phyloP scores from a whole-genome alignment of 2,888 invertebrate species.

The Autographa pulchrina region DNA sequence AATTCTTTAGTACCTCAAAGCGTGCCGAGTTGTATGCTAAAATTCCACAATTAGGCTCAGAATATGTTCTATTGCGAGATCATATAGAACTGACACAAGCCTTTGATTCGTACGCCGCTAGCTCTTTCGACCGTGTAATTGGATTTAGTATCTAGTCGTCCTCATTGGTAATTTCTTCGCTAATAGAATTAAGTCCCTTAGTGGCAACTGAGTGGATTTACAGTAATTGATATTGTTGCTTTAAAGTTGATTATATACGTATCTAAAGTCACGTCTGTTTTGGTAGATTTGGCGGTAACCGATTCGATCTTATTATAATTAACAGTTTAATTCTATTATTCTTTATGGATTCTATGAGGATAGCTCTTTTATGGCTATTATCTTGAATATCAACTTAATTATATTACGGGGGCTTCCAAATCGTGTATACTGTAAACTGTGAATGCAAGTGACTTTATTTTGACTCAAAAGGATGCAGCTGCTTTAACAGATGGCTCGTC shows the following conservation, averaged over 20 bases:
- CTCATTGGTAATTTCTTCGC: constrained; percentile 30
- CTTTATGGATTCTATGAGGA: neutral
- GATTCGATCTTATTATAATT: neutral
- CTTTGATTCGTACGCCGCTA: constrained; percentile 29
- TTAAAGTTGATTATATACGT: neutral
- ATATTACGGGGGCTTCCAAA: neutral
- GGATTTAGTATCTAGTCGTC: constrained; percentile 28
- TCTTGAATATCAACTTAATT: neutral
- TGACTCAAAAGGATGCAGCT: neutral
- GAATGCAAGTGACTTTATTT: neutral
- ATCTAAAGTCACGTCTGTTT: neutral
- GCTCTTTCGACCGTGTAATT: constrained; percentile 32
- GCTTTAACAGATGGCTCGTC: neutral
- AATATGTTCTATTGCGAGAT: neutral
- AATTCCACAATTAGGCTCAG: constrained; percentile 21
- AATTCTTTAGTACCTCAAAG: constrained; percentile 25
- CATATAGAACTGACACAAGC: constrained; percentile 17
- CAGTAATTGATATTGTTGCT: constrained; percentile 13
- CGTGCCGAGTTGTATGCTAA: constrained; percentile 11
- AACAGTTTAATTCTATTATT: neutral
- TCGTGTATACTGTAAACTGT: too few species aligned
- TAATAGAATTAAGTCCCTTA: constrained; percentile 28
- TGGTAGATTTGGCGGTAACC: neutral
- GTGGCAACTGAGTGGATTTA: constrained; percentile 11
- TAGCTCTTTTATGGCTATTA: neutral